phyloP scores from a whole-genome alignment of 2,113 vertebrate species.

The Halichoeres trimaculatus region DNA sequence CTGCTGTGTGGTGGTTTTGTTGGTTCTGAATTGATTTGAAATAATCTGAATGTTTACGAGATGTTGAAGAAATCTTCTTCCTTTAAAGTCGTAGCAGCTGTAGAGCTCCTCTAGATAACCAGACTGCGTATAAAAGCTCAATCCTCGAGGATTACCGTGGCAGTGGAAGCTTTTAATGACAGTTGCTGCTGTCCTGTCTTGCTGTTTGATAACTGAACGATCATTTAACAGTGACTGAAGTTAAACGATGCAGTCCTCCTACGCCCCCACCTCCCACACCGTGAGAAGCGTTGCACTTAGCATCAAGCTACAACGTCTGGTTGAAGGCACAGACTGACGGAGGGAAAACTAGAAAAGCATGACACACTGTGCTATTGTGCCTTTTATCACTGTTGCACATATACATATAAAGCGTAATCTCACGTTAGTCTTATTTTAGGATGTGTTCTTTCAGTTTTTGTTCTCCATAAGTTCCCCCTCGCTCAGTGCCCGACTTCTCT shows the following conservation, averaged over 20 bases:
- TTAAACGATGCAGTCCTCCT: conserved; percentile 24
- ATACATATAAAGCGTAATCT: conserved; percentile 63
- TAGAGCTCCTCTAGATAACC: neutral
- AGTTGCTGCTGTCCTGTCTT: conserved; percentile 17
- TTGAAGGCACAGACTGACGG: conserved; percentile 48
- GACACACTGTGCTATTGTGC: conserved; percentile 82
- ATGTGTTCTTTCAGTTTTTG: conserved; percentile 47
- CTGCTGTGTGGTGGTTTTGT: no score
- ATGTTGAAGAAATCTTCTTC: no score
- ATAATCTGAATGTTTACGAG: no score
- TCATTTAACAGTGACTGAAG: neutral
- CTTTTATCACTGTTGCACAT: conserved; percentile 82
- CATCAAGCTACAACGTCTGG: conserved; percentile 35
- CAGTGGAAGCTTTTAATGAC: conserved; percentile 16
- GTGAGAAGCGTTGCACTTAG: conserved; percentile 12
- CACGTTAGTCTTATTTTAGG: conserved; percentile 66
- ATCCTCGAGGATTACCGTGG: conserved; percentile 19
- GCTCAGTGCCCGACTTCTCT: conserved; percentile 12
- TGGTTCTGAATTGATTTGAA: no score
- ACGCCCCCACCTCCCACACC: conserved; percentile 1
- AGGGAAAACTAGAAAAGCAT: conserved; percentile 76
- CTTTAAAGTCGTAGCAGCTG: no score
- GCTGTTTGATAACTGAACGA: conserved; percentile 18
- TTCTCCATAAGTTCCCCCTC: conserved; percentile 22
- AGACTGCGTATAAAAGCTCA: conserved; percentile 4